These are phyloP conservation scores for Kuschelorhynchus macadamiae DNA, from an alignment of 2,888 invertebrate genomes.

Conservation along the genomic window DNA sequence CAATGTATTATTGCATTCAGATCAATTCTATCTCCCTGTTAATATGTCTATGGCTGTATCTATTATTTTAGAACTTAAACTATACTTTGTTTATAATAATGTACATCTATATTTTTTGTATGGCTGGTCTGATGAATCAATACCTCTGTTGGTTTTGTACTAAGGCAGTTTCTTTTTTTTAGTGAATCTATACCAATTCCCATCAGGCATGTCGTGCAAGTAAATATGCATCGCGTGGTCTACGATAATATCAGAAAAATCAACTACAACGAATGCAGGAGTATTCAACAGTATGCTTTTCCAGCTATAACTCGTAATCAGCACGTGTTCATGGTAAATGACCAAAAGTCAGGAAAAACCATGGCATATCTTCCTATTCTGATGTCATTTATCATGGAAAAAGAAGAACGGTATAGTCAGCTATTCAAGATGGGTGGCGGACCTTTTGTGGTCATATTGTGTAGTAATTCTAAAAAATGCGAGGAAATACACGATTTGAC, in stretches of 20 bases:
- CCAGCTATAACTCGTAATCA: conserved; percentile 76
- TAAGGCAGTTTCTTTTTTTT: no score
- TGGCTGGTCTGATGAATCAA: no score
- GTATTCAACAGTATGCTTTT: conserved; percentile 81
- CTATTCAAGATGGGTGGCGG: conserved; percentile 68
- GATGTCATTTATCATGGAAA: conserved; percentile 73
- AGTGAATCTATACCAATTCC: conserved; percentile 58
- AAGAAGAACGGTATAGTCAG: conserved; percentile 65
- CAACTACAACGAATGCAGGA: conserved; percentile 65
- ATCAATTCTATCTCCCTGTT: no score
- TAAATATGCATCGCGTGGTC: conserved; percentile 59
- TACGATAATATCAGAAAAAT: conserved; percentile 54
- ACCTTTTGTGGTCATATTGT: conserved; percentile 78
- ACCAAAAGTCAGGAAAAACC: conserved; percentile 76
- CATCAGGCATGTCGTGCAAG: conserved; percentile 50
- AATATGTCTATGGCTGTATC: no score
- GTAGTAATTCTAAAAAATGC: conserved; percentile 74
- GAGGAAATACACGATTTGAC: conserved; percentile 69
- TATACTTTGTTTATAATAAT: no score
- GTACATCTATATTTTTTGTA: no score
- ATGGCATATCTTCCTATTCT: conserved; percentile 79
- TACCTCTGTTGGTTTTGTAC: no score
- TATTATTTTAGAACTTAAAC: no score
- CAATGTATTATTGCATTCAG: no score
- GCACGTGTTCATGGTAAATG: conserved; percentile 72